Conservation (phyloP, 2,888 invertebrate genomes). For the Nephrotoma appendiculata region DNA sequence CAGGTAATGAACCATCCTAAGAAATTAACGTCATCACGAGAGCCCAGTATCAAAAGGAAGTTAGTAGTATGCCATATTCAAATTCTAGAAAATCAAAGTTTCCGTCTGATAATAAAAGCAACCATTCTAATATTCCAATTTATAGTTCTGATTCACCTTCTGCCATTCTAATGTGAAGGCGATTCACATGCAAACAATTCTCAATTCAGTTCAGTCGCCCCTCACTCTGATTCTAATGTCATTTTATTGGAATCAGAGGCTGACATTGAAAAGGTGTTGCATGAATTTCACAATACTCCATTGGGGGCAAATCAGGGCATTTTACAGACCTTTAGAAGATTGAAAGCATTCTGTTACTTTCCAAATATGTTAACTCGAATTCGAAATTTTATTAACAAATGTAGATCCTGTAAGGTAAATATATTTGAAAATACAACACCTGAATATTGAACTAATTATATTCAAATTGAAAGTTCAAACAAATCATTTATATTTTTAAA, state of each 20-base stretch:
- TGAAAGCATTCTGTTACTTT: neutral
- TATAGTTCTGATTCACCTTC: neutral
- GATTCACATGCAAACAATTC: no score
- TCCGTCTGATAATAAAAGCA: neutral
- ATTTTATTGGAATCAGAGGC: no score
- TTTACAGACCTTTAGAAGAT: neutral
- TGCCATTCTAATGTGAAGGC: neutral
- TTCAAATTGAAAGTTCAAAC: no score
- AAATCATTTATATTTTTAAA: no score
- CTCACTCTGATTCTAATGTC: no score
- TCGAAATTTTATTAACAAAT: neutral
- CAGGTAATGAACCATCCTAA: neutral
- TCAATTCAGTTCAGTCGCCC: no score
- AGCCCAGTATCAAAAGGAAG: no score
- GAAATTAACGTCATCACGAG: neutral
- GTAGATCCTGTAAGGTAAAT: no score
- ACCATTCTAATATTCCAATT: neutral
- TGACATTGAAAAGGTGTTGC: no score
- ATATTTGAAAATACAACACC: no score
- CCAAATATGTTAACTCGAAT: neutral
- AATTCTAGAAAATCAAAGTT: neutral
- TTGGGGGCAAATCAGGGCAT: neutral
- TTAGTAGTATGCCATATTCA: no score
- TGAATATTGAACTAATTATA: no score
- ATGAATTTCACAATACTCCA: neutral